Evolutionary conservation across 2,888 invertebrate genomes (phyloP).

Genomic region (Pseudoips prasinana): DNA sequence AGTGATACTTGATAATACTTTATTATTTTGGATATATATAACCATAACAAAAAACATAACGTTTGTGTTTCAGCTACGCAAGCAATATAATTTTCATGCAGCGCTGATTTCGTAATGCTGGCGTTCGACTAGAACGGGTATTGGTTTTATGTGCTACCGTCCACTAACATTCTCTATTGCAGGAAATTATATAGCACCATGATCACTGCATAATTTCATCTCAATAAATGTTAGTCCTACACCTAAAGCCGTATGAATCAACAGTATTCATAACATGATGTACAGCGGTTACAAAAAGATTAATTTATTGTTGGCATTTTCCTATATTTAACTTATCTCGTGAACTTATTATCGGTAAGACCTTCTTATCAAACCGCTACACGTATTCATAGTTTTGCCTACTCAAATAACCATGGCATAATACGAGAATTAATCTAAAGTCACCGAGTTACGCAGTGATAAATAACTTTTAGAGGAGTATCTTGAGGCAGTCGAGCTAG

Average conservation of each 20-base stretch:
- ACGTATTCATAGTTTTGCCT: constrained; percentile 41
- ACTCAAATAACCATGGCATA: constrained; percentile 56
- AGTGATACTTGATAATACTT: too few relatives aligned
- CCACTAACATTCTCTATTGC: constrained; percentile 56
- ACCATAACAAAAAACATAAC: too few relatives aligned
- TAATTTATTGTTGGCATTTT: constrained; percentile 51
- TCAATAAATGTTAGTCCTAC: too few relatives aligned
- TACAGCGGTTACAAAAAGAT: neutral
- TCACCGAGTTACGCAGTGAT: constrained; percentile 47
- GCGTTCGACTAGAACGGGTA: constrained; percentile 78
- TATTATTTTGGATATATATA: too few relatives aligned
- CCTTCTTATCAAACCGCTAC: constrained; percentile 59
- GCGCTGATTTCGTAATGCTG: constrained; percentile 80
- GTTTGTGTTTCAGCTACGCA: constrained; percentile 33
- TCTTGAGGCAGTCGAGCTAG: constrained; percentile 56
- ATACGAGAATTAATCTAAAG: constrained; percentile 43
- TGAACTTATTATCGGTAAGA: constrained; percentile 73
- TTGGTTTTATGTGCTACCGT: constrained; percentile 65
- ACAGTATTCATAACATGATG: constrained; percentile 5
- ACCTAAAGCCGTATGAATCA: too few relatives aligned
- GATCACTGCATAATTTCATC: constrained; percentile 6
- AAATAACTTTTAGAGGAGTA: constrained; percentile 56
- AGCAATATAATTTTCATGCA: constrained; percentile 71
- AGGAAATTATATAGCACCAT: constrained; percentile 23
- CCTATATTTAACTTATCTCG: constrained; percentile 71